These are phyloP conservation scores for Drosophila bunnanda DNA, from an alignment of 2,888 invertebrate species.

Conservation along the genomic window DNA sequence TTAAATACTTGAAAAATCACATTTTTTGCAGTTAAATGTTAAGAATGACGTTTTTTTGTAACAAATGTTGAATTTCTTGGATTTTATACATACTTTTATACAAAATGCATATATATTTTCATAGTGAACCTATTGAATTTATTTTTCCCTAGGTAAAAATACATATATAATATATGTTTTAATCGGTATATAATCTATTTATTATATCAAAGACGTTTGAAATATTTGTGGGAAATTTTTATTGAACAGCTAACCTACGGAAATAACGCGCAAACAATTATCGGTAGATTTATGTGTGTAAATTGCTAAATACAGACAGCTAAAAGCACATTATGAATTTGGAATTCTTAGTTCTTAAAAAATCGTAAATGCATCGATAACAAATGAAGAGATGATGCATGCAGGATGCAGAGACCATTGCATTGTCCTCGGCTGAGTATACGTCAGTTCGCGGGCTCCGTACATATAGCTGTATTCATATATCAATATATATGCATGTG, in stretches of 20 bases:
- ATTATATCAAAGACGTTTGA: background rate
- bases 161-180: too few species aligned
- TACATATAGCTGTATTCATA: slow-evolving; percentile 3
- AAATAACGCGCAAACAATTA: slow-evolving; percentile 51
- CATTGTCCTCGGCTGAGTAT: slow-evolving; percentile 22
- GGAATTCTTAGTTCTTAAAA: slow-evolving; percentile 69
- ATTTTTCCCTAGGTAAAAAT: too few species aligned
- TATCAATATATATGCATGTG: slow-evolving; percentile 12
- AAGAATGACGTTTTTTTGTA: too few species aligned
- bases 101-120: too few species aligned
- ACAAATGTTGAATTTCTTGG: too few species aligned
- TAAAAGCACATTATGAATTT: slow-evolving; percentile 75
- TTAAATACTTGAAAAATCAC: too few species aligned
- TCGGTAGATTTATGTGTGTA: slow-evolving; percentile 27
- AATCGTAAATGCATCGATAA: slow-evolving; percentile 72
- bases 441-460: slow-evolving; percentile 18
- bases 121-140: too few species aligned
- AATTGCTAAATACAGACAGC: slow-evolving; percentile 62
- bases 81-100: too few species aligned
- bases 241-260: slow-evolving; percentile 49
- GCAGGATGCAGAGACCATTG: slow-evolving; percentile 24
- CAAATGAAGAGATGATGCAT: slow-evolving; percentile 46
- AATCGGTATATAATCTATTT: too few species aligned
- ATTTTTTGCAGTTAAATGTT: too few species aligned
- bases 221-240: slow-evolving; percentile 25